Conservation (phyloP, 2,888 invertebrate genomes). For the Camponotus fellah region DNA sequence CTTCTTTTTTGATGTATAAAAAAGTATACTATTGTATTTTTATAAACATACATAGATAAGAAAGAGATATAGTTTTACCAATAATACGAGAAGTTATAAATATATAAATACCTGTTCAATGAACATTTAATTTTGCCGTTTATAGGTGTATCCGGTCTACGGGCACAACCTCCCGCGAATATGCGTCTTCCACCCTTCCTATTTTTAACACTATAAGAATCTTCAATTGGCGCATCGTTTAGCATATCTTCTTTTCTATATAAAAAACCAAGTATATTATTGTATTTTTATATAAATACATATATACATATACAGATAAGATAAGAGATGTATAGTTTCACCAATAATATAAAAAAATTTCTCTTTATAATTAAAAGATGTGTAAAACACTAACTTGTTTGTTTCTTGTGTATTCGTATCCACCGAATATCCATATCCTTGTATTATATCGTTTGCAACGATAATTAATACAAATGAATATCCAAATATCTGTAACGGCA, state of each 20-base stretch:
- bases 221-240: background rate
- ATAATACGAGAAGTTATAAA: background rate
- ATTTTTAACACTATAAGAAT: slow-evolving; percentile 33
- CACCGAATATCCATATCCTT: slow-evolving; percentile 20
- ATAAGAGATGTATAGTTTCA: background rate
- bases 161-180: slow-evolving; percentile 71
- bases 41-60: background rate
- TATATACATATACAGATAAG: background rate
- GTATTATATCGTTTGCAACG: background rate
- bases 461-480: slow-evolving; percentile 21
- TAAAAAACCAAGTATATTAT: background rate
- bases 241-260: slow-evolving; percentile 5
- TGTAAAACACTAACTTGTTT: slow-evolving; percentile 54
- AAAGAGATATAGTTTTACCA: background rate
- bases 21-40: background rate
- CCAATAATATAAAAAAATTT: background rate
- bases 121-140: slow-evolving; percentile 79
- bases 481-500: slow-evolving; percentile 37
- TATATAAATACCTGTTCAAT: slow-evolving; percentile 69
- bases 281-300: slow-evolving; percentile 4
- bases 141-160: slow-evolving; percentile 67
- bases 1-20: slow-evolving; percentile 10
- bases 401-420: background rate
- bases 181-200: slow-evolving; percentile 39
- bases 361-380: background rate